A percentile compares a stretch with the other conserved stretches of the same genome.
These are phyloP conservation scores for Gymnarchus niloticus DNA, from an alignment of 2,113 vertebrate genomes.

Conservation along the genomic window DNA sequence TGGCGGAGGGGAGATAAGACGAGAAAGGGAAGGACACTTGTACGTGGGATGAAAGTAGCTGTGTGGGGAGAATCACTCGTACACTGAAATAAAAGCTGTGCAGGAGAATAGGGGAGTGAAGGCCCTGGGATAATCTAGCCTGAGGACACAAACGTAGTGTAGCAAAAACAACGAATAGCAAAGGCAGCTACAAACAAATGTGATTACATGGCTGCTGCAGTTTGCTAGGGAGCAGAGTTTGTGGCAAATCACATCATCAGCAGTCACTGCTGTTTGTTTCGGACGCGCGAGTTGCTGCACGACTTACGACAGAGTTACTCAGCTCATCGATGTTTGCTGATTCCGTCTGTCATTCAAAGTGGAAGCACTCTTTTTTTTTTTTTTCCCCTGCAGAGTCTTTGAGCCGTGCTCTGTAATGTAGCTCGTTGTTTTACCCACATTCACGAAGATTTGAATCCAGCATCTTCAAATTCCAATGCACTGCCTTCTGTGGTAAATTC, in stretches of 20 bases:
- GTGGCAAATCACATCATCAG: background rate
- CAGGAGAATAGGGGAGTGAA: conserved; percentile 4
- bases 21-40: conserved; percentile 27
- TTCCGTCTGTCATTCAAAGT: background rate
- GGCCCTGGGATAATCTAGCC: background rate
- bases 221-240: background rate
- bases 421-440: too few relatives aligned
- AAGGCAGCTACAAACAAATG: background rate
- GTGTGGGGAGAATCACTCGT: conserved; percentile 42
- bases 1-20: conserved; percentile 59
- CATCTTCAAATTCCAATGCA: background rate
- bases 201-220: background rate
- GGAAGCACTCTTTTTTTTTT: background rate
- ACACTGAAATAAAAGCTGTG: conserved; percentile 26
- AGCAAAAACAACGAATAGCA: background rate
- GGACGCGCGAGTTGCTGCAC: background rate
- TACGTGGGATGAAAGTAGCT: conserved; percentile 38
- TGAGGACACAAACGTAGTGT: background rate
- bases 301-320: background rate
- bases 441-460: too few relatives aligned
- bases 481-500: background rate
- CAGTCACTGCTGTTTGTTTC: background rate
- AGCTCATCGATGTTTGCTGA: background rate
- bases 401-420: background rate
- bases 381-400: background rate